A percentile compares a stretch with the other conserved stretches of the same genome.
Conservation (phyloP, 2,113 vertebrate genomes). For the Hoplias malabaricus region DNA sequence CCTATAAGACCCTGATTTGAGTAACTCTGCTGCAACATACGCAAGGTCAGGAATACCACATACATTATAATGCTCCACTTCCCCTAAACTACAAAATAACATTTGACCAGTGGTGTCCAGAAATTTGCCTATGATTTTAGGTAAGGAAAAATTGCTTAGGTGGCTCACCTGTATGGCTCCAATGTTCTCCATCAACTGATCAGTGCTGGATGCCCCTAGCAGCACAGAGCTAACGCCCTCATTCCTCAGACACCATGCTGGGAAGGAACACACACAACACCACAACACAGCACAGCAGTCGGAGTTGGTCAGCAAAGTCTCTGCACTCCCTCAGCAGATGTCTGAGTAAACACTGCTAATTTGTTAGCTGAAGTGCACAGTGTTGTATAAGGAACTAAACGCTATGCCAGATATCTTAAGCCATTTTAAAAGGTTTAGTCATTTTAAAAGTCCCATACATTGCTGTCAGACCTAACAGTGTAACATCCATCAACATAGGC, state of each 20-base stretch:
- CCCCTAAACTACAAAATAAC: too few relatives aligned
- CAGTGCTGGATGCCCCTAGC: slow-evolving; percentile 82
- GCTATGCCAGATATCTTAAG: too few relatives aligned
- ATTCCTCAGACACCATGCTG: slow-evolving; percentile 87
- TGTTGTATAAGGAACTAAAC: neutral
- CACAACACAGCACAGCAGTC: slow-evolving; percentile 21
- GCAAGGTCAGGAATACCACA: too few relatives aligned
- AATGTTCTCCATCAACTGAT: slow-evolving; percentile 88
- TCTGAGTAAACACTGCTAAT: neutral
- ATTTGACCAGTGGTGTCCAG: too few relatives aligned
- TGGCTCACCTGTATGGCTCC: slow-evolving; percentile 85
- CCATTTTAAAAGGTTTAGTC: neutral
- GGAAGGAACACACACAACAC: neutral
- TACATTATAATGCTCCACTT: too few relatives aligned
- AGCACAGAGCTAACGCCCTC: slow-evolving; percentile 86
- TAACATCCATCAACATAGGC: too few relatives aligned
- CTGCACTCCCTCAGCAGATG: neutral
- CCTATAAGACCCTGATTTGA: too few relatives aligned
- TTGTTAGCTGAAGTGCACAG: neutral
- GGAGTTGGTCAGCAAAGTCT: neutral
- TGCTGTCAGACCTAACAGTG: too few relatives aligned
- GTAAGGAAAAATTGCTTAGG: neutral
- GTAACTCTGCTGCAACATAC: too few relatives aligned
- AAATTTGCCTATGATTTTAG: too few relatives aligned
- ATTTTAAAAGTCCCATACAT: too few relatives aligned